Base-by-base conservation (phyloP, 2,888 invertebrate species). In the Xestia c-nigrum region DNA sequence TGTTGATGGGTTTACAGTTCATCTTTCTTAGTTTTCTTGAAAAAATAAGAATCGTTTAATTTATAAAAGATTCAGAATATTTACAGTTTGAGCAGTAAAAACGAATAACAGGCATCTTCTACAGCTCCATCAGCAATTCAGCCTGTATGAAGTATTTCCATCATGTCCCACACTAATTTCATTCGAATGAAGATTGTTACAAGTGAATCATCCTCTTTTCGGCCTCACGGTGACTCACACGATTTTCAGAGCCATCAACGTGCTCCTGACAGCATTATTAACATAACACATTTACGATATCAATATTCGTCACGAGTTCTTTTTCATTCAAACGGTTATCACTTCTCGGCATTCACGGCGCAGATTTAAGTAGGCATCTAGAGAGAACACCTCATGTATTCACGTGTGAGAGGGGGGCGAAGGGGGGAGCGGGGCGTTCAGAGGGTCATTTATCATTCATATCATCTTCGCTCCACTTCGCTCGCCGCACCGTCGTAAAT, bases 401-500 rank as follows among this genome's bases (percentile, higher is more conserved):
- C 96, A 96, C 96, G 96, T 96, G 96, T 95, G 96, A 95, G 96
- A 94, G 89, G 89, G 90, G 87, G 87, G 75, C 80, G 76, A 7
- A 14, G 86, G 89, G 92, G 90, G 80, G 80, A 40, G 84, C 76
- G 86, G 87, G 89, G 89, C 90, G 94, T 92, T 94, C 94, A 91
- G 94, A 94, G 96, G 96, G 96, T 96, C 96, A 96, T 96, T 96
- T 96, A 96, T 96, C 96, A 96, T 96, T 96, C 96, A 96, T 96
- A 96, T 96, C 96, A 96, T 96, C 96, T 96, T 96, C 96, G 96
- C 96, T 96, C 96, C 96, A 96, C 96, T 96, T 96, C 96, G 96
- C 96, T 96, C 96, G 96, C 96, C 96, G 96, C 96, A 95, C 95
- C 96, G 95, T 94, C 95, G 96, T 96, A 96, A 96, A 96, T 96